Conservation (phyloP, 2,797 vertebrate species). For the Taenioides sp. region DNA sequence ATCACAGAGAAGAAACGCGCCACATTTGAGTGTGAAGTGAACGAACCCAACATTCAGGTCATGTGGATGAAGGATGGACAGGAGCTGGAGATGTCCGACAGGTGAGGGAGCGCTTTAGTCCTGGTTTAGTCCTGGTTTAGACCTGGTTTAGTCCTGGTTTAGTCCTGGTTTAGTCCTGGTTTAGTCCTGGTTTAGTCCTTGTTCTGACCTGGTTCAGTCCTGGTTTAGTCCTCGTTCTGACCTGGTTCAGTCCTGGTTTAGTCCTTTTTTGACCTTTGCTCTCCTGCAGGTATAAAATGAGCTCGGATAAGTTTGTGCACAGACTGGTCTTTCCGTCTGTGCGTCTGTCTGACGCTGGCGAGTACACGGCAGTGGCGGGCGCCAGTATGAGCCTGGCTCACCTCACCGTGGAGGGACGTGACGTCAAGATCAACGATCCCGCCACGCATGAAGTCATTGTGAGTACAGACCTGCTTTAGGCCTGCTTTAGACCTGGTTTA, state of each 20-base stretch:
- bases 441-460: conserved; percentile 45
- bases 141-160: neutral
- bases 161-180: neutral
- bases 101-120: conserved; percentile 63
- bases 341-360: conserved; percentile 88
- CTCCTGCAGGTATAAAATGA: conserved; percentile 84
- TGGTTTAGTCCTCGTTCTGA: neutral
- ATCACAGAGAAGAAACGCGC: conserved; percentile 97
- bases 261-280: neutral
- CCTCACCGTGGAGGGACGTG: conserved; percentile 60
- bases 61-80: conserved; percentile 98
- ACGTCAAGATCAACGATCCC: conserved; percentile 65
- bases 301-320: conserved; percentile 87
- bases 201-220: neutral
- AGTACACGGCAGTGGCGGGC: conserved; percentile 92
- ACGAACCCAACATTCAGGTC: conserved; percentile 90
- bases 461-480: conserved; percentile 26
- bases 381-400: conserved; percentile 85
- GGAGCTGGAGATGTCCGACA: conserved; percentile 88
- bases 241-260: neutral
- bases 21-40: conserved; percentile 95
- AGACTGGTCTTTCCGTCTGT: conserved; percentile 88
- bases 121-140: neutral
- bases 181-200: neutral
- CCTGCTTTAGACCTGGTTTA: neutral